phyloP scores from a whole-genome alignment of 2,113 vertebrate genomes.

The Ciconia boyciana region DNA sequence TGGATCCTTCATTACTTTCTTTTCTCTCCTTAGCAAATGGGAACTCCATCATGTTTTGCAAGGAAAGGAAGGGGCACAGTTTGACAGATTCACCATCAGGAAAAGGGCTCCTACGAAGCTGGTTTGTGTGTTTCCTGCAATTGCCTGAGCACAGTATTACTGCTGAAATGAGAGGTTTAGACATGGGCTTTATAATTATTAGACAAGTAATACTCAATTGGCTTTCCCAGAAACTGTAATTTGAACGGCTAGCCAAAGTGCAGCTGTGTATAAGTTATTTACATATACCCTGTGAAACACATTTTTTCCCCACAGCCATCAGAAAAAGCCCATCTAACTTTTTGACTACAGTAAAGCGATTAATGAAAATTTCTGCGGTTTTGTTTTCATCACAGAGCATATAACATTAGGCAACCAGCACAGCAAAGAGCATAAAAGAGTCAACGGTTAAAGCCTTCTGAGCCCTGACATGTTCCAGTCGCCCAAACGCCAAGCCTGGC shows the following conservation, averaged over 20 bases:
- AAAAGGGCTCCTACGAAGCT: not conserved
- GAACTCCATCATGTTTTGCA: not conserved
- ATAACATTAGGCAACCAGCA: not conserved
- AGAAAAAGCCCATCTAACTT: not conserved
- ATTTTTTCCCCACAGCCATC: not conserved
- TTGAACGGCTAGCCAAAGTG: not conserved
- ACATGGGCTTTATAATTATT: not conserved
- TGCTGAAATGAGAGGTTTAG: not conserved
- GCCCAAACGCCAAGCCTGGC: fast-evolving
- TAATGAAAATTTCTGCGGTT: not conserved
- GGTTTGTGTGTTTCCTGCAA: not conserved
- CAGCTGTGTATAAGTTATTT: not conserved
- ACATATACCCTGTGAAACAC: not conserved
- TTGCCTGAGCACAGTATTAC: fast-evolving
- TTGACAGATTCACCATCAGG: not conserved
- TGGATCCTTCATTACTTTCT: not conserved
- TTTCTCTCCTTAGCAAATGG: not conserved
- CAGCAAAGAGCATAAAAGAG: not conserved
- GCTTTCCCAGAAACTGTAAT: conserved; percentile 13
- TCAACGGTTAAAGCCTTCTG: not conserved
- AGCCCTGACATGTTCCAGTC: not conserved
- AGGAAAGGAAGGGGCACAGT: not conserved
- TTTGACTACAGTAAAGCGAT: not conserved
- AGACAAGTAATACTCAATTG: not conserved
- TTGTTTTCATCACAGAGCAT: not conserved